phyloP scores from a whole-genome alignment of 2,888 invertebrate genomes.

The Tiliacea aurago region DNA sequence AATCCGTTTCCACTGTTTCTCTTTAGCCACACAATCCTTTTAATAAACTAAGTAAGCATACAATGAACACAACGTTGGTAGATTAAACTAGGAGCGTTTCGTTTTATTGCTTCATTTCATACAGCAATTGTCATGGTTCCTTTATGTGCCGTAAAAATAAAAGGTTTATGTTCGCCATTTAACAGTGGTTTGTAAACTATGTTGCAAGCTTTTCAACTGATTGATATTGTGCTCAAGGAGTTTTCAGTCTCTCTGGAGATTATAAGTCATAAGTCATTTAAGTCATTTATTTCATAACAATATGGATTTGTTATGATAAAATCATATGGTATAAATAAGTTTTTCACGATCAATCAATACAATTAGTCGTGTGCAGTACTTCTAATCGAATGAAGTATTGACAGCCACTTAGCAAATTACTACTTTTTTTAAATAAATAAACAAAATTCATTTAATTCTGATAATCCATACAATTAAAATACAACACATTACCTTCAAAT shows the following conservation, averaged over 20 bases:
- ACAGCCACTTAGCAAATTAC: background rate
- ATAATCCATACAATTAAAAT: too few species aligned
- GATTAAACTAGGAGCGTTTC: conserved; percentile 49
- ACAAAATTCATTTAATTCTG: too few species aligned
- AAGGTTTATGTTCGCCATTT: conserved; percentile 57
- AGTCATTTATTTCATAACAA: too few species aligned
- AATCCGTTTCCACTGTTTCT: conserved; percentile 1
- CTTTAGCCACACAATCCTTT: conserved; percentile 12
- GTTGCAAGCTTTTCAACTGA: conserved; percentile 58
- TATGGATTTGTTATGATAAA: too few species aligned
- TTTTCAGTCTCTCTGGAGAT: background rate
- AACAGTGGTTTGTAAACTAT: conserved; percentile 57
- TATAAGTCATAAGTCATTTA: too few species aligned
- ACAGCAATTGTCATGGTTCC: conserved; percentile 53
- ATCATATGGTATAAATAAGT: background rate
- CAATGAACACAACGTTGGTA: conserved; percentile 37
- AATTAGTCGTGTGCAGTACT: background rate
- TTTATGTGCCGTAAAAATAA: conserved; percentile 60
- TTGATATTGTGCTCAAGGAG: conserved; percentile 47
- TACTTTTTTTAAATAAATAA: too few species aligned
- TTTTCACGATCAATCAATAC: background rate
- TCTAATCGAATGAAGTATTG: background rate
- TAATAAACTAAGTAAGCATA: conserved; percentile 49
- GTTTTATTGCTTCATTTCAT: conserved; percentile 57
- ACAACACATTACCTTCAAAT: too few species aligned